Percentiles rank a stretch among this genome's conserved stretches.
These are phyloP conservation scores for Cylloceria caligata DNA, from an alignment of 2,888 invertebrate species.

Conservation along the genomic window DNA sequence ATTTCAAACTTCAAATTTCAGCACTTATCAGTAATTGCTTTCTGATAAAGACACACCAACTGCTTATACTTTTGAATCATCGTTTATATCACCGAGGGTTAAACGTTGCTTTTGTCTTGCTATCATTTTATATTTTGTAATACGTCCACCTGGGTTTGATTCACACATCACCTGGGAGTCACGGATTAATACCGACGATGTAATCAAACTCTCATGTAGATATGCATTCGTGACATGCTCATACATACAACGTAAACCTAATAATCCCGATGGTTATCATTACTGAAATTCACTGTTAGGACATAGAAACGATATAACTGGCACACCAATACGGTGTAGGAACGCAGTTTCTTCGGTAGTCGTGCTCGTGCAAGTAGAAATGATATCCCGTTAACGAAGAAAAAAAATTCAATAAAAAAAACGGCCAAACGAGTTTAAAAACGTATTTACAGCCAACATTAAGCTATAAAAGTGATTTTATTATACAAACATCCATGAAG, in stretches of 20 bases:
- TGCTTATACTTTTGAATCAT: too few species aligned
- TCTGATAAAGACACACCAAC: too few species aligned
- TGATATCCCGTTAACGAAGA: not conserved
- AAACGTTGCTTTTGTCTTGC: not conserved
- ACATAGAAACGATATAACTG: not conserved
- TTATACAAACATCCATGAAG: slow-evolving; percentile 25
- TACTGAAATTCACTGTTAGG: not conserved
- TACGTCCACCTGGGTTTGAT: not conserved
- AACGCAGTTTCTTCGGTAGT: not conserved
- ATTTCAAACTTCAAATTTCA: too few species aligned
- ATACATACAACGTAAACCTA: slow-evolving; percentile 15
- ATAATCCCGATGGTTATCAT: not conserved
- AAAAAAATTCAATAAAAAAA: not conserved
- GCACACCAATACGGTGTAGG: not conserved
- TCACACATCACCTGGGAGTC: not conserved
- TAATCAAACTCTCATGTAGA: slow-evolving; percentile 5
- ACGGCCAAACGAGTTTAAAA: not conserved
- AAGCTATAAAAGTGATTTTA: not conserved
- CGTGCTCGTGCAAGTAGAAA: not conserved
- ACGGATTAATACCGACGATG: slow-evolving; percentile 12
- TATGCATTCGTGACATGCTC: not conserved
- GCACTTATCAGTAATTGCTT: too few species aligned
- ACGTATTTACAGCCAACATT: not conserved
- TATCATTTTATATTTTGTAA: not conserved
- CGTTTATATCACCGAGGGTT: too few species aligned